Conservation (phyloP, 64 coral and sea anemone genomes). For the Montipora capricornis region DNA sequence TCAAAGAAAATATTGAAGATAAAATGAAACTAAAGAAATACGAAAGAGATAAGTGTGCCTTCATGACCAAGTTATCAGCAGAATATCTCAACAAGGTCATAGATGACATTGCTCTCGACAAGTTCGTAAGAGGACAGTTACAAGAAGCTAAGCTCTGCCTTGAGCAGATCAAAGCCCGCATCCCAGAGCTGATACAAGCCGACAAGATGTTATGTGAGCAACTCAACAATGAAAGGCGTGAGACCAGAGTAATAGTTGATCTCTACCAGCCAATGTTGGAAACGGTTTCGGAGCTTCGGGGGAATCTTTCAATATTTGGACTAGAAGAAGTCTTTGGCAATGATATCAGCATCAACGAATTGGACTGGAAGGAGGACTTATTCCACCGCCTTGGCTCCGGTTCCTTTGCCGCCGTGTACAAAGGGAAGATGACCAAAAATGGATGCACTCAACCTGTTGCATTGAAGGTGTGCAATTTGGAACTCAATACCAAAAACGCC, state of each 20-base stretch:
- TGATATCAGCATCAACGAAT: background rate
- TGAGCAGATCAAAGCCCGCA: constrained; percentile 11
- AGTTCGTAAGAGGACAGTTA: background rate
- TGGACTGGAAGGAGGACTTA: background rate
- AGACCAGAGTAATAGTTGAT: background rate
- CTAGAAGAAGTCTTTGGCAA: background rate
- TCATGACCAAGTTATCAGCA: background rate
- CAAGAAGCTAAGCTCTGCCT: background rate
- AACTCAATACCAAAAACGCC: background rate
- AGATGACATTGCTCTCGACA: background rate
- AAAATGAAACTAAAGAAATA: background rate
- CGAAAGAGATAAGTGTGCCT: constrained; percentile 6
- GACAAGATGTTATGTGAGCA: constrained; percentile 3
- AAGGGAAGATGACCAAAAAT: background rate
- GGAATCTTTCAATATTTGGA: constrained; percentile 2
- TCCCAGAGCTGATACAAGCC: constrained; percentile 36
- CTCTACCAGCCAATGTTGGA: constrained; percentile 2
- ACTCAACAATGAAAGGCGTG: background rate
- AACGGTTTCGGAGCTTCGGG: background rate
- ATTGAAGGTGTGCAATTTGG: background rate
- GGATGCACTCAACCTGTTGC: background rate
- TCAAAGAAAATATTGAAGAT: constrained; percentile 10
- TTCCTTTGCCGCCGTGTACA: background rate
- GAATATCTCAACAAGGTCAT: background rate
- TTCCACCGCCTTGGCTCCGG: background rate